A percentile compares a stretch with the other conserved stretches of the same genome.
Evolutionary conservation across 2,113 vertebrate species (phyloP).

Genomic region (Andinoacara biseriatus): DNA sequence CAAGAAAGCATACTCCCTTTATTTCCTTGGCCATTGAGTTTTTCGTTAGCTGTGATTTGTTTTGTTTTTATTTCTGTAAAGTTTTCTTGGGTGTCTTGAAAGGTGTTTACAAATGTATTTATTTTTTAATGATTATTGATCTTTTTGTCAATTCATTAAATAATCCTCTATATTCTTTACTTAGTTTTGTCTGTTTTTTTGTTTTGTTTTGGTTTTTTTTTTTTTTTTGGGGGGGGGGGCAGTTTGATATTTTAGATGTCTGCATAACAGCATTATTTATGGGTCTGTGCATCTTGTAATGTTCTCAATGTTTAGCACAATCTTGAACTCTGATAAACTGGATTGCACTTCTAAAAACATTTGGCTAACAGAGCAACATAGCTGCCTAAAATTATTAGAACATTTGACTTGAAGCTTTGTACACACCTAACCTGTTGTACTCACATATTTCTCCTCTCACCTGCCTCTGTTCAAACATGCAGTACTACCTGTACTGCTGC

Average conservation of each 20-base stretch:
- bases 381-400: neutral
- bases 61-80: no score
- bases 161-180: no score
- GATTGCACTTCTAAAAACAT: neutral
- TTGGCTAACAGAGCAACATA: neutral
- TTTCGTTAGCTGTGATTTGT: no score
- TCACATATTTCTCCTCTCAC: neutral
- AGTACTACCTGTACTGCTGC: constrained; percentile 92
- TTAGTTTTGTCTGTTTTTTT: no score
- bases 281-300: neutral
- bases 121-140: no score
- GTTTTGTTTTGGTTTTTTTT: no score
- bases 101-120: no score
- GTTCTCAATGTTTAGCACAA: neutral
- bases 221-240: neutral
- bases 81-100: no score
- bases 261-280: neutral
- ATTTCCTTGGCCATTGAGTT: no score
- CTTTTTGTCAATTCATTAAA: no score
- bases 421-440: neutral
- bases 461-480: neutral
- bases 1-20: no score
- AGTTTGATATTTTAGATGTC: neutral
- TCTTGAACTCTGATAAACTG: neutral
- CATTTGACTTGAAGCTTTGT: neutral